Evolutionary conservation across 2,888 invertebrate genomes (phyloP).

Genomic region (Chouioia cunea): DNA sequence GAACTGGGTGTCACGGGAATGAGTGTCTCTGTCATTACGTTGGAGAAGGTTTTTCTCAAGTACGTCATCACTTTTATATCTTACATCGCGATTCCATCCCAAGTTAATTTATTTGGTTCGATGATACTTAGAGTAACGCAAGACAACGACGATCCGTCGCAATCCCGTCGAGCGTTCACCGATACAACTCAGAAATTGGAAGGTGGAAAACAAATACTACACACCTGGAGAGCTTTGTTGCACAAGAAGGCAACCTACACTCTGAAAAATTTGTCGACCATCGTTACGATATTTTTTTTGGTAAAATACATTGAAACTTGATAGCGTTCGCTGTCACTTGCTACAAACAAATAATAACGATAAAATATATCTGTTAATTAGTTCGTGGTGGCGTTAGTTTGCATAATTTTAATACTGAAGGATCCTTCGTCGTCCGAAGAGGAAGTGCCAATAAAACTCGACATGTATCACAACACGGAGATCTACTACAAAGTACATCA

Average conservation of each 20-base stretch:
- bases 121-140: background rate
- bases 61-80: conserved; percentile 57
- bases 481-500: conserved; percentile 56
- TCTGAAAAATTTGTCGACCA: conserved; percentile 3
- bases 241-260: conserved; percentile 6
- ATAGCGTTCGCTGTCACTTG: too few relatives aligned
- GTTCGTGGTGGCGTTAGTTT: conserved; percentile 59
- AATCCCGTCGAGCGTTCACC: background rate
- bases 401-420: conserved; percentile 58
- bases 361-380: conserved; percentile 37
- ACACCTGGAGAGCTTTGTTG: background rate
- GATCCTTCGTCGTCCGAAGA: conserved; percentile 53
- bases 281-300: background rate
- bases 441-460: conserved; percentile 59
- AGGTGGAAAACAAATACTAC: background rate
- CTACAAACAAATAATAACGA: too few relatives aligned
- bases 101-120: background rate
- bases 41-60: conserved; percentile 94
- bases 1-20: conserved; percentile 80
- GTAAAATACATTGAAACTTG: too few relatives aligned
- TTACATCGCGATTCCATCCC: too few relatives aligned
- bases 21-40: conserved; percentile 87
- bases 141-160: background rate
- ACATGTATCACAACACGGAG: conserved; percentile 55
- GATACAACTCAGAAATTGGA: background rate